Evolutionary conservation across 2,797 vertebrate species (phyloP).

Genomic region (Coracias cyanogaster): DNA sequence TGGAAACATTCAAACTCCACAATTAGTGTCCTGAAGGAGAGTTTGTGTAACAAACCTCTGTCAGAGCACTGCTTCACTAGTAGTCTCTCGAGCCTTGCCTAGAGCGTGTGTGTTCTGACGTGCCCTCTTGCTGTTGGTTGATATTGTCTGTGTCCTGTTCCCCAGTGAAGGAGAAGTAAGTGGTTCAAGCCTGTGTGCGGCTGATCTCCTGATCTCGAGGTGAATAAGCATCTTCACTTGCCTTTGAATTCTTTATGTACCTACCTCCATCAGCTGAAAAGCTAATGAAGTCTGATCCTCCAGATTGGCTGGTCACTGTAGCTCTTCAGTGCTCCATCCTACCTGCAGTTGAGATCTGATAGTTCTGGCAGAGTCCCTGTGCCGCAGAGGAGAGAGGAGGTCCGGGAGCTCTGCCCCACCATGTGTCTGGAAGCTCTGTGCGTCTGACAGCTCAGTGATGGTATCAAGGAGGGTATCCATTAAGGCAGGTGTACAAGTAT

Average conservation of each 20-base stretch:
- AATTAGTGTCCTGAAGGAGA: slow-evolving; percentile 27
- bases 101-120: neutral
- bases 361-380: rapidly evolving
- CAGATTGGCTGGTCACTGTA: neutral
- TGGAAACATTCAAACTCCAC: slow-evolving; percentile 33
- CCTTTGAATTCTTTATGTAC: neutral
- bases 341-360: neutral
- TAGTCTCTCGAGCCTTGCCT: slow-evolving; percentile 24
- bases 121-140: neutral
- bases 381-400: neutral
- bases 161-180: neutral
- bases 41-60: slow-evolving; percentile 8
- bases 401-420: neutral
- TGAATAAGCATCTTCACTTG: neutral
- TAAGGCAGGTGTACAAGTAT: neutral
- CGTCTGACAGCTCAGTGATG: neutral
- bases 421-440: neutral
- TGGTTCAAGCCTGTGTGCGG: neutral
- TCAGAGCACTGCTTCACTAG: neutral
- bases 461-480: neutral
- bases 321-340: neutral
- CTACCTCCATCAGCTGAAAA: neutral
- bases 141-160: neutral
- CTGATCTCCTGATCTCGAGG: neutral
- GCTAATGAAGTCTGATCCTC: neutral